phyloP scores from a whole-genome alignment of 2,797 vertebrate species.

The Anguilla obscura region DNA sequence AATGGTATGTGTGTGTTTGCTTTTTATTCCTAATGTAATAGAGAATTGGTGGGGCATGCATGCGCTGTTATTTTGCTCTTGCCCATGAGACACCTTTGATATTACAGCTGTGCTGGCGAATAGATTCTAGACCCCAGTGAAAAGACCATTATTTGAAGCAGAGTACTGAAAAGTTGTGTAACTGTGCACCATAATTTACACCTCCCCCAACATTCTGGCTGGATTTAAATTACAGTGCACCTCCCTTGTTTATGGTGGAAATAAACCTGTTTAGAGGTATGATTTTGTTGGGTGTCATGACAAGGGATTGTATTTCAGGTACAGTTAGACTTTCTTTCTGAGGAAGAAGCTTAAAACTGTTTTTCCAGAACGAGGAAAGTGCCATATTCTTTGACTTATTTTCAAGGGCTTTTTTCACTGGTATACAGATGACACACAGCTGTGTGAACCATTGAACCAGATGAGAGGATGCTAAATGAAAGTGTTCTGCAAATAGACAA shows the following conservation, averaged over 20 bases:
- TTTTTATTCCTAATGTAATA: neutral
- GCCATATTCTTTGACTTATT: neutral
- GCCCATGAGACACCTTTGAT: neutral
- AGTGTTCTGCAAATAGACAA: neutral
- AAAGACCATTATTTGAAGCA: neutral
- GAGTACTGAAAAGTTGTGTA: neutral
- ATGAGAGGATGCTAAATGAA: neutral
- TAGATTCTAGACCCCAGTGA: neutral
- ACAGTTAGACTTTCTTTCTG: neutral
- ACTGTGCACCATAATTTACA: neutral
- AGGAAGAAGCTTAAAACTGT: neutral
- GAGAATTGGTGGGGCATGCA: neutral
- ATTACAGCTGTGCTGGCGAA: neutral
- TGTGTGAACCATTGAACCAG: neutral
- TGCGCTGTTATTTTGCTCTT: neutral
- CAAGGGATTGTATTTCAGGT: neutral
- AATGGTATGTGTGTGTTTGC: neutral
- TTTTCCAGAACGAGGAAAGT: neutral
- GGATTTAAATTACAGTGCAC: neutral
- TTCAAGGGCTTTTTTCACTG: neutral
- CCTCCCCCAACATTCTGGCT: neutral
- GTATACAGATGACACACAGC: neutral
- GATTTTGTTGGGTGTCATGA: neutral
- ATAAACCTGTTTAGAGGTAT: conserved; percentile 1
- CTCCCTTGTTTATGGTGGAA: neutral